Base-by-base conservation (phyloP, 1,140 invertebrate genomes). In the Mactra quadrangularis region DNA sequence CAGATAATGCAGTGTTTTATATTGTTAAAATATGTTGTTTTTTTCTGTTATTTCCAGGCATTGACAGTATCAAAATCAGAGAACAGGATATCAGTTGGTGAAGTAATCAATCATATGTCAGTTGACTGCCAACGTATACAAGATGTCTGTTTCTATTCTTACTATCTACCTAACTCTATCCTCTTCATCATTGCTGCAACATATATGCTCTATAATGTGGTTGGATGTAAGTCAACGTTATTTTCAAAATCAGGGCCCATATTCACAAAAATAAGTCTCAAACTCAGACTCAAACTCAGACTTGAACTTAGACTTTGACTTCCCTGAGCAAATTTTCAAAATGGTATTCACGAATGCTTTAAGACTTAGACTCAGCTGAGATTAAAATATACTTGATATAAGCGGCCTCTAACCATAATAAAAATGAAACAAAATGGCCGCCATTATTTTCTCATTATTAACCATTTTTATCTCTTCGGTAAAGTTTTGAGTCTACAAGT, bases 71-170 rank as follows among this genome's bases (percentile, higher is more conserved):
- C 64, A 0, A 81, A 71, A 45, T 22, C 77, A 3, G 77, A 71
- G 29, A 70, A 70, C 22, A 50, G 45, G 25, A 71, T 71, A 22
- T 70, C 77, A 13, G 77, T 81, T 0, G 77, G 77, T 3, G 77
- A 81, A 19, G 55, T 81, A 7, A 53, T 81, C 9, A 81, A 59
- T 27, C 53, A 68, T 17, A 81, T 81, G 77, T 81, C 77, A n/a
- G 66, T 81, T 3, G 77, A 81, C 50, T 81, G 77, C 41, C 64
- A 70, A 35, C 45, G 66, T 2, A 50, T 81, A 25, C 77, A 70
- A 15, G 64, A 70, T 47, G 50, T 52, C 31, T 13, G 59, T 1
- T 47, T 35, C 22, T 81, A 45, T 29, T 81, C 62, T 19, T 81
- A 81, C n/a, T 70, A 59, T 22, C 19, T 78, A 1, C 76, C 76